These are phyloP conservation scores for Apamea monoglypha DNA, from an alignment of 2,888 invertebrate genomes.

Conservation along the genomic window DNA sequence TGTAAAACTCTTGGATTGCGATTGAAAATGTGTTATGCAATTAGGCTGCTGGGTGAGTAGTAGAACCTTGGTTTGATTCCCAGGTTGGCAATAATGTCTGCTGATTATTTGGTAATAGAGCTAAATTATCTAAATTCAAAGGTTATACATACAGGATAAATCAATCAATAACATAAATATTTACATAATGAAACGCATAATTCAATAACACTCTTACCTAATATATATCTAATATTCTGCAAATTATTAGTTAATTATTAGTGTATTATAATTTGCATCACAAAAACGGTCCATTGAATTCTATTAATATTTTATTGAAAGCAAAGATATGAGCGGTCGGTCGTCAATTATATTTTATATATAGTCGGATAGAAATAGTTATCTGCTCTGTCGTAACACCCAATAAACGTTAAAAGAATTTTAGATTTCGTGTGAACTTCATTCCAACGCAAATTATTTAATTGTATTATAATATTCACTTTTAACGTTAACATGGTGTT, in stretches of 20 bases:
- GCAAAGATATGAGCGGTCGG: background rate
- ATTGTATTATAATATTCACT: constrained; percentile 9
- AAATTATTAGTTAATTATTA: background rate
- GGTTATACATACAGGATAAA: background rate
- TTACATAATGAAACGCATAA: background rate
- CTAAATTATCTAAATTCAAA: background rate
- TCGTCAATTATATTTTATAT: constrained; percentile 20
- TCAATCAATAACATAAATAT: background rate
- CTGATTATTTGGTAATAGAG: background rate
- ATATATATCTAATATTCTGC: background rate
- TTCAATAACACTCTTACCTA: background rate
- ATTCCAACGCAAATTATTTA: constrained; percentile 15
- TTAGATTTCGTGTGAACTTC: constrained; percentile 47
- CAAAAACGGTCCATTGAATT: background rate
- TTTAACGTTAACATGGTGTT: background rate
- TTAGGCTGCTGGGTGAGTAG: background rate
- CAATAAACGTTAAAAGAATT: constrained; percentile 10
- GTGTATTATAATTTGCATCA: background rate
- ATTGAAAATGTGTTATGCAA: background rate
- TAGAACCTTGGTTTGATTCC: background rate
- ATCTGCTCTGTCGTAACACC: constrained; percentile 31
- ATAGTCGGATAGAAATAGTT: background rate
- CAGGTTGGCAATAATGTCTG: background rate
- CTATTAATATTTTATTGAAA: constrained; percentile 4
- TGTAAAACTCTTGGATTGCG: background rate